Base-by-base conservation (phyloP, 2,113 vertebrate species). In the Pteropus alecto region DNA sequence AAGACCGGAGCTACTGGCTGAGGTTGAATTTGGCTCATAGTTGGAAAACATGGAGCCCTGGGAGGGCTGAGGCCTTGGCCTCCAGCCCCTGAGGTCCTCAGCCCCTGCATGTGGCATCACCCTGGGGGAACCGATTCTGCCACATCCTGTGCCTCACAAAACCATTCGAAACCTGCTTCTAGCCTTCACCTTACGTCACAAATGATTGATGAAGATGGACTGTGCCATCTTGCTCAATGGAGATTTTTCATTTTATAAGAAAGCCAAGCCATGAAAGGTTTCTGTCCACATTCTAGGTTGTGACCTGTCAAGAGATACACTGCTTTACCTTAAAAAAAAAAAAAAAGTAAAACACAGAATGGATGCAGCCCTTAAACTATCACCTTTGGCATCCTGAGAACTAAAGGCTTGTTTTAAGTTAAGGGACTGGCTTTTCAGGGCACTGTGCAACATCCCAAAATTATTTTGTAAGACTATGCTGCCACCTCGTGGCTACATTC, bases 81-180 rank as follows among this genome's bases (percentile, higher is more conserved):
- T 33, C 26, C 33, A n/a, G 4, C 1, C 10, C n/a, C 5, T 7
- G 21, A 7, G 24, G 7, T 26, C 33, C 67, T 28, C 4, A 33
- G 7, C 13, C 24, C 68, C 33, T 24, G 14, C 0, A 6, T 7
- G 15, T 7, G 24, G 24, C 11, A 2, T 22, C 35, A 1, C 30
- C 15, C 22, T 12, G 4, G 13, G 16, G 14, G 12, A 65, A 41
- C 30, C 13, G 16, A 41, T 41, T 48, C 67, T 67, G 30, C 51
- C 35, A 81, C 43, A 30, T 19, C 14, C 28, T 14, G 28, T 54
- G n/a, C 35, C n/a, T 76, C 58, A 15, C 28, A 35, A 26, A 73
- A 33, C 2, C 51, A 30, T 77, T 68, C 60, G 30, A 79, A 68
- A 24, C 33, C 61, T 60, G 63, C 61, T 41, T n/a, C 51, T 28